Evolutionary conservation across 2,797 vertebrate species (phyloP), one percentile per base, ranked within the genome.

Genomic region (Danionella dracula): DNA sequence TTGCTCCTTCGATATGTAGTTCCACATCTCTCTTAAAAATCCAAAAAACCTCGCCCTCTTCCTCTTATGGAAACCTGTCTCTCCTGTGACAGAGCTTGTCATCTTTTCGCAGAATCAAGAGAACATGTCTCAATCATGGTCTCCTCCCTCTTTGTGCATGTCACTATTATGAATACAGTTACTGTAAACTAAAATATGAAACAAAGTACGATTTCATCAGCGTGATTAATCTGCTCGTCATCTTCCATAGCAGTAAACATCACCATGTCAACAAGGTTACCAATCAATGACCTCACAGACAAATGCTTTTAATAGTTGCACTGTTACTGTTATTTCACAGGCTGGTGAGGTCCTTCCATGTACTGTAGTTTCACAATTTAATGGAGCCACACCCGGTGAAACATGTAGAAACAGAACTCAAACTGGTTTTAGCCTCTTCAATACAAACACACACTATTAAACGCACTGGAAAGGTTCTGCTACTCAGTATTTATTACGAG

Each of bases 341-440:
- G n/a, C n/a, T n/a, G n/a, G n/a, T n/a, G n/a, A n/a, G n/a, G n/a
- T n/a, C n/a, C 1, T 44, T 53, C 41, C 15, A 11, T 17, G 29
- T 2, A 27, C 17, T 38, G 45, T 23, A 9, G 40, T 42, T 40
- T 67, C 9, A 10, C 9, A 12, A 37, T 49, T 44, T 37, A 37
- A 17, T 13, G 12, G 8, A 50, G 34, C 53, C 60, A 51, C 68
- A 58, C 60, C 68, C 60, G 42, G 17, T 37, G 4, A 37, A 60
- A 60, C 48, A 9, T n/a, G 10, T 46, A 5, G 20, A 34, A 66
- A 55, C 38, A 23, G 19, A 9, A 17, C 15, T 6, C 62, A 15
- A 65, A 56, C 31, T 66, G 41, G 13, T 55, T 65, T 45, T 13
- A 42, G 15, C 21, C 13, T 40, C 0, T 5, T 13, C 32, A 51